These are phyloP conservation scores for Oriolus oriolus DNA, from an alignment of 2,113 vertebrate genomes.

Conservation along the genomic window DNA sequence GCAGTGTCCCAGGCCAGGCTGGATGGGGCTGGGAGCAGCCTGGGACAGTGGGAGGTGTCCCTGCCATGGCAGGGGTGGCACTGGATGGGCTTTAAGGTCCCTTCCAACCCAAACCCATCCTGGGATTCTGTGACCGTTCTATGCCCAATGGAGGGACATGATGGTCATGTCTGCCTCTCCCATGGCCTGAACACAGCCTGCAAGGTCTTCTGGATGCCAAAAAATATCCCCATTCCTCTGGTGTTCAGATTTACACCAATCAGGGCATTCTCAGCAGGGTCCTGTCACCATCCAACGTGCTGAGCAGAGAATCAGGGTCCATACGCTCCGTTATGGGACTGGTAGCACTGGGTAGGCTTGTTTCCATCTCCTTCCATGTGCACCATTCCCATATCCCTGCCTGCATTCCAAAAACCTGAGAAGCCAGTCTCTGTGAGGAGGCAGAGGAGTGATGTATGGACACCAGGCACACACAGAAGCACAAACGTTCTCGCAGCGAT, in stretches of 20 bases:
- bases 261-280: neutral
- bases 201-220: neutral
- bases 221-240: neutral
- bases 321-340: accelerated
- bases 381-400: neutral
- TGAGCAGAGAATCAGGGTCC: neutral
- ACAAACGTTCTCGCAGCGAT: neutral
- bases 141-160: accelerated
- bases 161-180: neutral
- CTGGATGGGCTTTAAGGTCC: accelerated
- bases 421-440: neutral
- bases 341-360: accelerated
- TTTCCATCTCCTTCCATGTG: accelerated
- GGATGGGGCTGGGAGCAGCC: neutral
- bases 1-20: neutral
- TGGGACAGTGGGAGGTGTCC: neutral
- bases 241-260: accelerated
- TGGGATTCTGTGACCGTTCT: neutral
- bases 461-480: neutral
- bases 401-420: neutral
- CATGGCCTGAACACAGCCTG: accelerated
- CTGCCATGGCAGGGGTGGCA: neutral
- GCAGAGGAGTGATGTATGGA: accelerated
- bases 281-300: neutral
- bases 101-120: accelerated